phyloP scores from a whole-genome alignment of 2,797 vertebrate species.

The Phataginus tricuspis region DNA sequence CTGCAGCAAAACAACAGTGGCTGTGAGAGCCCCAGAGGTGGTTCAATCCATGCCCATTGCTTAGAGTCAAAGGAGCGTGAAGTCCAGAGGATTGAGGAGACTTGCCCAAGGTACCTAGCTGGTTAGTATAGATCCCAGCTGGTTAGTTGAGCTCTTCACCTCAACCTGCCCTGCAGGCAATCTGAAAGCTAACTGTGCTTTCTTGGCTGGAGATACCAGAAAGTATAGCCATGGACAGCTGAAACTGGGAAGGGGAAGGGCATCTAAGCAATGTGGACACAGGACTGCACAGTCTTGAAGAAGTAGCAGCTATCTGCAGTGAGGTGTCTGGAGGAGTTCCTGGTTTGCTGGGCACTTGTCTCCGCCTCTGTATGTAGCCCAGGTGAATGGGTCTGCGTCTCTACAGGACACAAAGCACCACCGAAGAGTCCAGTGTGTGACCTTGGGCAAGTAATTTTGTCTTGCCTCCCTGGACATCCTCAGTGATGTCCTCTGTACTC shows the following conservation, averaged over 20 bases:
- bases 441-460: not conserved
- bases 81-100: not conserved
- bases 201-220: not conserved
- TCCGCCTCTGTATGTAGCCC: not conserved
- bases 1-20: not conserved
- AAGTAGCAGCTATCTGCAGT: not conserved
- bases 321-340: not conserved
- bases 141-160: not conserved
- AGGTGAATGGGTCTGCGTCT: not conserved
- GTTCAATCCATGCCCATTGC: not conserved
- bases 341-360: not conserved
- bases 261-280: rapidly evolving
- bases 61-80: not conserved
- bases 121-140: not conserved
- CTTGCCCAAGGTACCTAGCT: not conserved
- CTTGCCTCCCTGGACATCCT: not conserved
- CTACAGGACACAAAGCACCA: not conserved
- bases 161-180: not conserved
- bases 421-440: not conserved
- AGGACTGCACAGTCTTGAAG: not conserved
- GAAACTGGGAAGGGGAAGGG: not conserved
- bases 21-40: not conserved
- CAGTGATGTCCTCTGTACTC: rapidly evolving
- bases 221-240: not conserved
- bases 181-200: not conserved